These are phyloP conservation scores for Limosa lapponica DNA, from an alignment of 2,797 vertebrate genomes.

Conservation along the genomic window DNA sequence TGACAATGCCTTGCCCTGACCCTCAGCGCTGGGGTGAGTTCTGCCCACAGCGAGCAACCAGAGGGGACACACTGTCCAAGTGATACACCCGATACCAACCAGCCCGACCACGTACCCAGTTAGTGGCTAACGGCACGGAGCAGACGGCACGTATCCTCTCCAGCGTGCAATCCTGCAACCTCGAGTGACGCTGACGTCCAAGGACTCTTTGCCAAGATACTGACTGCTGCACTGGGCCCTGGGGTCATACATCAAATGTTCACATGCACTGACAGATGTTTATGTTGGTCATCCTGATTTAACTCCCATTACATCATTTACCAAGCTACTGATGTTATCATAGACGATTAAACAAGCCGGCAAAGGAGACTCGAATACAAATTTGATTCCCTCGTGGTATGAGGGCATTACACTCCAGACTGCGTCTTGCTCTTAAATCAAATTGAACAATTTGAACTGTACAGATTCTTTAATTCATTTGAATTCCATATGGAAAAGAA, in stretches of 20 bases:
- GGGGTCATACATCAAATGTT: constrained; percentile 64
- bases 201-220: constrained; percentile 36
- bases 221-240: constrained; percentile 18
- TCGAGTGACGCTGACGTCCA: background rate
- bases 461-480: background rate
- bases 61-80: background rate
- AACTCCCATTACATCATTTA: constrained; percentile 70
- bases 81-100: background rate
- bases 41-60: background rate
- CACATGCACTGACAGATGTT: constrained; percentile 65
- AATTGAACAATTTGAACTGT: constrained; percentile 1
- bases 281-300: constrained; percentile 62
- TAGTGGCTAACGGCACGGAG: background rate
- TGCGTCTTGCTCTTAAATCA: background rate
- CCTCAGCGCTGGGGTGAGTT: background rate
- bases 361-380: constrained; percentile 29
- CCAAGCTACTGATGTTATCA: constrained; percentile 63
- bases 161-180: background rate
- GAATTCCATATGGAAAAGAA: background rate
- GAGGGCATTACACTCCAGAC: constrained; percentile 25
- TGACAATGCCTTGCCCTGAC: background rate
- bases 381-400: background rate
- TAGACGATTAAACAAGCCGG: constrained; percentile 34
- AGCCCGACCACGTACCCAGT: background rate
- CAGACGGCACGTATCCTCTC: background rate